Percentiles rank a stretch among this genome's conserved stretches.
These are phyloP conservation scores for Pemphigus obesinymphae DNA, from an alignment of 1,140 invertebrate species.

Conservation along the genomic window DNA sequence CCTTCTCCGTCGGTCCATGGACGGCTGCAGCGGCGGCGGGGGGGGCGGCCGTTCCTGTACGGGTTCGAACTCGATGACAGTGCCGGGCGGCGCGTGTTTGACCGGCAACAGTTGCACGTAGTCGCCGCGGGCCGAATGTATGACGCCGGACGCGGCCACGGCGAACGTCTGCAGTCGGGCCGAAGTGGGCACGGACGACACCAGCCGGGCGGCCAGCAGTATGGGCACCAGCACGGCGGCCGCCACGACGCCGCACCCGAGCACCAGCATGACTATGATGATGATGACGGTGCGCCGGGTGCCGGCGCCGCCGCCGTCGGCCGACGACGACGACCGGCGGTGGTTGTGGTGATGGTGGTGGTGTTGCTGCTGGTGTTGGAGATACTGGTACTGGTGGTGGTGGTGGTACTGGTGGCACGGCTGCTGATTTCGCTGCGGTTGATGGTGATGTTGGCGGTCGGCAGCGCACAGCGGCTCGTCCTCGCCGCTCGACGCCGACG, in stretches of 20 bases:
- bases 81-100: constrained; percentile 32
- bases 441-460: background rate
- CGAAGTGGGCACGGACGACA: constrained; percentile 23
- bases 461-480: background rate
- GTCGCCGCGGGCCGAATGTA: constrained; percentile 34
- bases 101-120: constrained; percentile 41
- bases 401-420: background rate
- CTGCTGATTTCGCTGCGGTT: too few relatives aligned
- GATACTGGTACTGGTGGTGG: background rate
- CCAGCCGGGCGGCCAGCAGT: constrained; percentile 32
- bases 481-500: background rate
- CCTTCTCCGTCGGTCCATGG: background rate
- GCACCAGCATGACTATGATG: constrained; percentile 35
- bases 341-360: background rate
- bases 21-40: background rate
- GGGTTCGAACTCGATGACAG: constrained; percentile 22
- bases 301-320: background rate
- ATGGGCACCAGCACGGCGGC: constrained; percentile 42
- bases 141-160: constrained; percentile 39
- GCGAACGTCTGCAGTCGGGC: constrained; percentile 41
- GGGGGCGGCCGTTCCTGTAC: background rate
- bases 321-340: background rate
- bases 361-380: background rate
- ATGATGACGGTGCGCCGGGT: constrained; percentile 31
- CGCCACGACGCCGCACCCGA: constrained; percentile 40